Percentiles rank a stretch among this genome's conserved stretches.
phyloP scores from a whole-genome alignment of 2,797 vertebrate species.

The Nannoperca obscura region DNA sequence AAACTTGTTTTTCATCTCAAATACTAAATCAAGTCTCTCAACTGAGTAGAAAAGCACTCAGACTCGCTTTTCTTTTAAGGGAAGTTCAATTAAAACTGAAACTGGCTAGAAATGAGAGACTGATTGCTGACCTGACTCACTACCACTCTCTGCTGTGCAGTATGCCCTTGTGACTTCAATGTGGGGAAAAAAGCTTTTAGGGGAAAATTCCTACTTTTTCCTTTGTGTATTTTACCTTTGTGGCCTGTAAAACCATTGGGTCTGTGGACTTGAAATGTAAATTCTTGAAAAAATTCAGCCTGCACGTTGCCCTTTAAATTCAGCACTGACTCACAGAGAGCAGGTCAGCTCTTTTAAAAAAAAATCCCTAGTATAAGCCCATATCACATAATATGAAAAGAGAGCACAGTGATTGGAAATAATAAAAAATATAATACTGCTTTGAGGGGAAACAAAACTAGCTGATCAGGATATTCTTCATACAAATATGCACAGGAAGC shows the following conservation, averaged over 20 bases:
- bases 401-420: neutral
- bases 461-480: neutral
- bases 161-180: neutral
- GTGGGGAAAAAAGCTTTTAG: neutral
- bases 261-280: neutral
- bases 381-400: neutral
- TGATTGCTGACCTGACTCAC: neutral
- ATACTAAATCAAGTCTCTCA: constrained; percentile 21
- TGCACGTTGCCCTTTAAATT: neutral
- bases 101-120: neutral
- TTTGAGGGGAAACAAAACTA: neutral
- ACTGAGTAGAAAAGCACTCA: neutral
- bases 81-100: neutral
- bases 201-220: too few species aligned
- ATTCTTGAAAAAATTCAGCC: neutral
- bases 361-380: neutral
- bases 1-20: constrained; percentile 5
- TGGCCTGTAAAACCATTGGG: neutral
- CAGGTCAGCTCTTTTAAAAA: neutral
- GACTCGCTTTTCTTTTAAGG: neutral
- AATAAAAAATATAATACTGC: neutral
- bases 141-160: neutral
- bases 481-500: neutral
- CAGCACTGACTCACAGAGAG: neutral
- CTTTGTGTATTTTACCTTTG: neutral